A percentile compares a stretch with the other conserved stretches of the same genome.
Conservation (phyloP, 2,113 vertebrate genomes). For the Clupea harengus region DNA sequence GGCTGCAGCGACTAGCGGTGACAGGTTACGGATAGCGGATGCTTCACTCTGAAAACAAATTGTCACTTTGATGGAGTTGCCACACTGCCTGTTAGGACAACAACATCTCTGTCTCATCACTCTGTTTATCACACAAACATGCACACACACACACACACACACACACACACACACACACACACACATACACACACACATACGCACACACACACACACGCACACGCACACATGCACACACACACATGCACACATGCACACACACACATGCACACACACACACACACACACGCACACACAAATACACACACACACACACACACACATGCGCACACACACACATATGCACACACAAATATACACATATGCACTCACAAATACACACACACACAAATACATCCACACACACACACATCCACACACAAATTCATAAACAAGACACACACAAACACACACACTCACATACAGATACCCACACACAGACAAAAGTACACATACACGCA, state of each 20-base stretch:
- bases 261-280: not conserved
- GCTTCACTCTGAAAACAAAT: slow-evolving; percentile 54
- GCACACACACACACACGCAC: not conserved
- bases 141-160: slow-evolving; percentile 47
- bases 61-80: slow-evolving; percentile 57
- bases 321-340: not conserved
- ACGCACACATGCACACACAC: too few species aligned
- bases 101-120: slow-evolving; percentile 43
- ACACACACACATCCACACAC: not conserved
- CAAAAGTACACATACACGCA: not conserved
- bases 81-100: slow-evolving; percentile 49
- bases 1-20: slow-evolving; percentile 27
- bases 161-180: slow-evolving; percentile 47
- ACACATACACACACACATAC: not conserved
- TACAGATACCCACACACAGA: not conserved
- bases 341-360: not conserved
- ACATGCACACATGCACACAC: too few species aligned
- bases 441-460: not conserved
- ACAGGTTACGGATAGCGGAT: slow-evolving; percentile 50
- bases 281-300: not conserved
- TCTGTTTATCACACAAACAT: slow-evolving; percentile 52
- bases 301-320: not conserved
- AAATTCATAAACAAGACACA: not conserved
- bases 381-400: not conserved
- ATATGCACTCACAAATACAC: not conserved